Conservation (phyloP, 2,888 invertebrate species). For the Alloscopus bannaensis region DNA sequence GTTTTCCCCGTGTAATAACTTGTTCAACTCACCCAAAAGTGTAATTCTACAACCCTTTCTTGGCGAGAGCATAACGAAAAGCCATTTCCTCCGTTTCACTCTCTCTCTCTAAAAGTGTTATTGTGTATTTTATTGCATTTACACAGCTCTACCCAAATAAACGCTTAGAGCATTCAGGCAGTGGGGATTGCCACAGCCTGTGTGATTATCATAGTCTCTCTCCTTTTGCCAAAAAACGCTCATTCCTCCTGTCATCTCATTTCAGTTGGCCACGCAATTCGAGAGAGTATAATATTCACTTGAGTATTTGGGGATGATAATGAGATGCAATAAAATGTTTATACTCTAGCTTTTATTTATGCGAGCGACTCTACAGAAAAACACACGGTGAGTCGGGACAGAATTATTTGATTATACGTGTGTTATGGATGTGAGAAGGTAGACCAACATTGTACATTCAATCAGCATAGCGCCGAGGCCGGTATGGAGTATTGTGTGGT, state of each 20-base stretch:
- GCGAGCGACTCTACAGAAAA: background rate
- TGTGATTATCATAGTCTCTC: background rate
- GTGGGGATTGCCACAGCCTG: background rate
- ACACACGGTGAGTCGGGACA: too few species aligned
- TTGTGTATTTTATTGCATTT: background rate
- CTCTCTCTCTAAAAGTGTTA: background rate
- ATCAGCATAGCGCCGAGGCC: background rate
- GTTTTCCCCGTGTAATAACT: background rate
- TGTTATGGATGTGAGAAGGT: background rate
- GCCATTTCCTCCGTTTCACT: background rate
- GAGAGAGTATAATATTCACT: too few species aligned
- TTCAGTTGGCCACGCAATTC: constrained; percentile 9
- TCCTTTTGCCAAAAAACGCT: background rate
- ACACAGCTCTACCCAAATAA: background rate
- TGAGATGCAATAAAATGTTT: constrained; percentile 17
- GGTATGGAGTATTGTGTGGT: background rate
- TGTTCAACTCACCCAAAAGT: background rate
- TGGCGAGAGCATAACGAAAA: background rate
- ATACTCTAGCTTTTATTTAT: constrained; percentile 5
- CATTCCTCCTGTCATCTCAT: background rate
- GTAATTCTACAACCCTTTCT: background rate
- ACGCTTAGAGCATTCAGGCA: background rate
- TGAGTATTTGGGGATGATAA: constrained; percentile 4
- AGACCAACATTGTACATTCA: background rate
- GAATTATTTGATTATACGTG: background rate